Conservation (phyloP, 2,888 invertebrate genomes). For the Mylabris sibirica region DNA sequence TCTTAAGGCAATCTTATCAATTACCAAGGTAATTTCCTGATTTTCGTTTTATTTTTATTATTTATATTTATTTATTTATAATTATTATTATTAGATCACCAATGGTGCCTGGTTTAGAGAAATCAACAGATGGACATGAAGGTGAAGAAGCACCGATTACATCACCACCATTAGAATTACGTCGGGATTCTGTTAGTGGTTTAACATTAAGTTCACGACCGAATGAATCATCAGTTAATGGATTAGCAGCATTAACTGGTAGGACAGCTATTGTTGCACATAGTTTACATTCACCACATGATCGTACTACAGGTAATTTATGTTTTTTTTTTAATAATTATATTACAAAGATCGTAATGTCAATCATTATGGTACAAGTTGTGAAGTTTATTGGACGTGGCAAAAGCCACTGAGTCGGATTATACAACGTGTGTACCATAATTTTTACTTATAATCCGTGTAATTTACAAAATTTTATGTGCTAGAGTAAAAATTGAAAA, state of each 20-base stretch:
- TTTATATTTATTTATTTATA: slow-evolving; percentile 10
- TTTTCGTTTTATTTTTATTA: neutral
- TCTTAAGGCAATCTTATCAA: slow-evolving; percentile 62
- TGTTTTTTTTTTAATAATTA: neutral
- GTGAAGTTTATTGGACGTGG: too few relatives aligned
- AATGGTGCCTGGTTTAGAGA: slow-evolving; percentile 69
- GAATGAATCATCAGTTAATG: slow-evolving; percentile 65
- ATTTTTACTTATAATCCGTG: too few relatives aligned
- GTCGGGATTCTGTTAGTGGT: slow-evolving; percentile 55
- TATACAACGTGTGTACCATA: too few relatives aligned
- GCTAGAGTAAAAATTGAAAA: too few relatives aligned
- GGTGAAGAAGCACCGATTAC: slow-evolving; percentile 61
- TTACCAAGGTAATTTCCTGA: slow-evolving; percentile 52
- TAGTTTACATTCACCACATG: slow-evolving; percentile 74
- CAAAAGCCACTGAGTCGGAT: too few relatives aligned
- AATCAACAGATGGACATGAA: slow-evolving; percentile 62
- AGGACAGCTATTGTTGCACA: slow-evolving; percentile 72
- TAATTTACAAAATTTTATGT: too few relatives aligned
- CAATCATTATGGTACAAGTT: too few relatives aligned
- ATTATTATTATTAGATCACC: slow-evolving; percentile 55
- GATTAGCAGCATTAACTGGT: slow-evolving; percentile 57
- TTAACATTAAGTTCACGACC: neutral
- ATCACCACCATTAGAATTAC: slow-evolving; percentile 75
- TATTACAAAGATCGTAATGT: too few relatives aligned
- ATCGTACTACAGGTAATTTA: slow-evolving; percentile 69